A percentile compares a stretch with the other conserved stretches of the same genome.
phyloP scores from a whole-genome alignment of 2,888 invertebrate species.

The Hoplodrina ambigua region DNA sequence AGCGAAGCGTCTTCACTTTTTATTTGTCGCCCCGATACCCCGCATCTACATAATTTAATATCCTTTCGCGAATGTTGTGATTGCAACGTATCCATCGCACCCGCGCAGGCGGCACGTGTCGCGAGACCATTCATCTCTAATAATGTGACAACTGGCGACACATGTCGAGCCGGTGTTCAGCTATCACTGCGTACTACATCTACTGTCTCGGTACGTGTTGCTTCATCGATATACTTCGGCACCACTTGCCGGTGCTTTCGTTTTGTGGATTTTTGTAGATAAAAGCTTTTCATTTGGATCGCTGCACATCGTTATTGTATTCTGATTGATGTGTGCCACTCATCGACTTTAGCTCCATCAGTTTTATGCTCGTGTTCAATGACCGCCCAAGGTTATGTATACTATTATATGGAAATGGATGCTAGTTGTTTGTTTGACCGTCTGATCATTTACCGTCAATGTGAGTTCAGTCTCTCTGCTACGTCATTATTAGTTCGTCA shows the following conservation, averaged over 20 bases:
- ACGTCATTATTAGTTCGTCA: background rate
- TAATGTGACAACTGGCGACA: conserved; percentile 36
- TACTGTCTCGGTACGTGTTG: too few relatives aligned
- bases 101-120: conserved; percentile 22
- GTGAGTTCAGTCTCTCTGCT: conserved; percentile 1
- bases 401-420: too few relatives aligned
- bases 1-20: conserved; percentile 36
- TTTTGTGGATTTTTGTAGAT: background rate
- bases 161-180: background rate
- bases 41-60: conserved; percentile 49
- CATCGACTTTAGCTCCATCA: background rate
- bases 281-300: conserved; percentile 30
- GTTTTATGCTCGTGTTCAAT: conserved; percentile 8
- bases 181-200: background rate
- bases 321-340: conserved; percentile 17
- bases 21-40: conserved; percentile 32
- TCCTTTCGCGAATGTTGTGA: conserved; percentile 13
- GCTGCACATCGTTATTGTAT: conserved; percentile 6
- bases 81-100: conserved; percentile 9
- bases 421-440: conserved; percentile 14
- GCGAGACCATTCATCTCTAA: conserved; percentile 32
- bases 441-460: background rate
- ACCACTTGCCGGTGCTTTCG: background rate
- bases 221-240: background rate
- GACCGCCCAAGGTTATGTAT: background rate